phyloP scores from a whole-genome alignment of 2,888 invertebrate genomes.

The Salticus scenicus region DNA sequence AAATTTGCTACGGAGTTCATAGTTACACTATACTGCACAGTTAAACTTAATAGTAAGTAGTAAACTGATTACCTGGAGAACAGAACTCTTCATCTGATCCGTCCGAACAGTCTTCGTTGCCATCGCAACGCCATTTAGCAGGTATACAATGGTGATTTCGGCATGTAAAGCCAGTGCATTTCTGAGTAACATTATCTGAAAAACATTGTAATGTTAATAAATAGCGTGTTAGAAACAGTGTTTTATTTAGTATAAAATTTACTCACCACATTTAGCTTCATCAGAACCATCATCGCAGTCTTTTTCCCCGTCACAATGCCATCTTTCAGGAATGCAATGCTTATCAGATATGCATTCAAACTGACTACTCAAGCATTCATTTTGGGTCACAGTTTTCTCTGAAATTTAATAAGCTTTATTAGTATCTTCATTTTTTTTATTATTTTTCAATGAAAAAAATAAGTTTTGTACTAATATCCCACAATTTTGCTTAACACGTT shows the following conservation, averaged over 20 bases:
- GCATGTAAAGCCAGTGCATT: constrained; percentile 62
- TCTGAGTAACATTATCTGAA: constrained; percentile 24
- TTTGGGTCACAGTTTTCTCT: neutral
- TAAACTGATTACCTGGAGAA: constrained; percentile 17
- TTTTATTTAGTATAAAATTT: no score
- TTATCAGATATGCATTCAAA: constrained; percentile 71
- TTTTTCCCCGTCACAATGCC: constrained; percentile 90
- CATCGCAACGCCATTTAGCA: constrained; percentile 70
- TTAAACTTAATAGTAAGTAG: no score
- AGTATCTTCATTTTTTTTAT: no score
- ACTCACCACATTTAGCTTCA: constrained; percentile 77
- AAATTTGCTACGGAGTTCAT: no score
- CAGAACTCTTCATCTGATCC: constrained; percentile 71
- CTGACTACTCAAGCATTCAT: constrained; percentile 15
- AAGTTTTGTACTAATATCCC: no score
- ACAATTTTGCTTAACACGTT: no score
- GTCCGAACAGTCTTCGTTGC: constrained; percentile 71
- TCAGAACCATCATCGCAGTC: constrained; percentile 91
- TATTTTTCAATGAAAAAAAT: no score
- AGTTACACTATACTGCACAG: no score
- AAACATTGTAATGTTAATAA: no score
- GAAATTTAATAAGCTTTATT: neutral
- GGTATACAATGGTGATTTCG: constrained; percentile 71
- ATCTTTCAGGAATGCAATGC: constrained; percentile 77
- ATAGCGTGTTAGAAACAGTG: no score